These are phyloP conservation scores for Scaptomyza caliginosa DNA, from an alignment of 2,888 invertebrate genomes.

Conservation along the genomic window DNA sequence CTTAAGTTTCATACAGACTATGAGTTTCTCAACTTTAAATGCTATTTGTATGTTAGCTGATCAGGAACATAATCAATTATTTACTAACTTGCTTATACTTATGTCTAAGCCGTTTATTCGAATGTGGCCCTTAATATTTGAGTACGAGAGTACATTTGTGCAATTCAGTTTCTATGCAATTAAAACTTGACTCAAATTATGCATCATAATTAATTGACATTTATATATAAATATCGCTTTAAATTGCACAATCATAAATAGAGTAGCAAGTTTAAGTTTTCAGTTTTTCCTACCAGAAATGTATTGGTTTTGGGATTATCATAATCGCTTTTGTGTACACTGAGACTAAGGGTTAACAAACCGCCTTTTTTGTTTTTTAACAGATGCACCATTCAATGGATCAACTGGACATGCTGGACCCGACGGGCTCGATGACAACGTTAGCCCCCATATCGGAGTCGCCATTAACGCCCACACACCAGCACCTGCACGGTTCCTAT, in stretches of 20 bases:
- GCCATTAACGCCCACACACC: constrained; percentile 88
- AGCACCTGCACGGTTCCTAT: constrained; percentile 91
- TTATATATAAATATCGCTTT: not conserved
- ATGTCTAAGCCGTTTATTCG: constrained; percentile 27
- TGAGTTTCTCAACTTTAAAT: constrained; percentile 50
- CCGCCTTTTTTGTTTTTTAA: too few relatives aligned
- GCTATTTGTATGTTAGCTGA: constrained; percentile 50
- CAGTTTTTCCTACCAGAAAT: too few relatives aligned
- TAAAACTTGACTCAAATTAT: not conserved
- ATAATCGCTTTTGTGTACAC: too few relatives aligned
- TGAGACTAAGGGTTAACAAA: too few relatives aligned
- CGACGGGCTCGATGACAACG: constrained; percentile 95
- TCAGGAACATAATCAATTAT: constrained; percentile 55
- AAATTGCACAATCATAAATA: too few relatives aligned
- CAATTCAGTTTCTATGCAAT: not conserved
- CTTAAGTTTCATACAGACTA: not conserved
- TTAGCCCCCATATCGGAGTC: constrained; percentile 95
- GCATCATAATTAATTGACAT: constrained; percentile 1
- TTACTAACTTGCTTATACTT: constrained; percentile 10
- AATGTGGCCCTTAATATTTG: constrained; percentile 14
- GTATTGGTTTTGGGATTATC: too few relatives aligned
- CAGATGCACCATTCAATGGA: constrained; percentile 98
- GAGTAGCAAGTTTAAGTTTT: too few relatives aligned
- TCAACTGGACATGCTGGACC: constrained; percentile 95
- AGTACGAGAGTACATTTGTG: not conserved